Evolutionary conservation across 2,797 vertebrate genomes (phyloP), one percentile per base, ranked within the genome.

Genomic region (Rhabdophis nuchalis): DNA sequence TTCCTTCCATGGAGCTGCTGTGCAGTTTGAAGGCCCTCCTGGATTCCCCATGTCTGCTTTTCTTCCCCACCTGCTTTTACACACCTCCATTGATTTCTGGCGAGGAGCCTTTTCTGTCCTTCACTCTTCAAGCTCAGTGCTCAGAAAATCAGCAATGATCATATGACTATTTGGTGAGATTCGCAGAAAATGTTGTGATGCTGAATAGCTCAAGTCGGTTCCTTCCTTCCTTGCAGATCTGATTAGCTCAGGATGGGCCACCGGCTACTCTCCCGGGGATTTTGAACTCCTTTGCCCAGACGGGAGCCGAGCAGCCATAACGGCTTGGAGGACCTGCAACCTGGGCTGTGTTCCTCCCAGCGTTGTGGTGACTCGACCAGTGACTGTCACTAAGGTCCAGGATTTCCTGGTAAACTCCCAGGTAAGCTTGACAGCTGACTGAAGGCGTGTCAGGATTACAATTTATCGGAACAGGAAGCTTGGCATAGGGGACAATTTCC

Each of bases 401-500:
- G 97, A 98, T 93, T 98, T 99, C 93, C 97, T 99, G 68, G 97
- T 97, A 96, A 98, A 99, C 95, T 98, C 98, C 57, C 98, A 99
- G 98, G 99, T 99, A 89, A 86, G 85, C 5, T 50, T 72, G 27
- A 14, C 32, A 7, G 32, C 8, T 3, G 18, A 7, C 7, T 57
- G 20, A 77, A 46, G 41, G 4, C 4, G 5, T 2, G 9, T 46
- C 36, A 12, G 36, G 20, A 46, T 82, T 82, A 46, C 46, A 20
- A 11, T 46, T 46, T 23, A 18, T 77, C 68, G 23, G 68, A 77
- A 77, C 16, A 77, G 68, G 68, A 41, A 41, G 64, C 64, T 68
- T 2, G 13, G 14, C n/a, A 68, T 18, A 32, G 32, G n/a, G 68
- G 7, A 41, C 32, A 41, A 20, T 46, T 82, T 82, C 72, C 72